A percentile compares a stretch with the other conserved stretches of the same genome.
These are phyloP conservation scores for Lytechinus pictus DNA, from an alignment of 35 echinoderm and acorn worm species.

Conservation along the genomic window DNA sequence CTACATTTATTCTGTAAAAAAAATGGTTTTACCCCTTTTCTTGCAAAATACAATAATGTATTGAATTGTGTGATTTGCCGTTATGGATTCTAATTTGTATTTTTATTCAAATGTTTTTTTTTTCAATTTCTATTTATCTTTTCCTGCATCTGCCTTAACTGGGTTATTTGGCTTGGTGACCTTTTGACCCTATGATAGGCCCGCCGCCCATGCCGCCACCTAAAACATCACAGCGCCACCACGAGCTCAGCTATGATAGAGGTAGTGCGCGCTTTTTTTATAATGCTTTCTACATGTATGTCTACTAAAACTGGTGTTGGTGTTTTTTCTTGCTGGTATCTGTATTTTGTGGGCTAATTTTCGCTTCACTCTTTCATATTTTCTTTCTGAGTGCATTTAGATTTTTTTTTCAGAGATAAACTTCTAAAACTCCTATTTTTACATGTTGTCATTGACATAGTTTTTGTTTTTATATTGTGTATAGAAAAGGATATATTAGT, in stretches of 20 bases:
- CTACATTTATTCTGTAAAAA: too few species aligned
- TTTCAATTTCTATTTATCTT: constrained; percentile 40
- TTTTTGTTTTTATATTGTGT: not conserved
- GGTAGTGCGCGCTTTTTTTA: constrained; percentile 49
- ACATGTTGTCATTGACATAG: not conserved
- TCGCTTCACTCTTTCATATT: not conserved
- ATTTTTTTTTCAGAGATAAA: not conserved
- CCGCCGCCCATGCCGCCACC: constrained; percentile 40
- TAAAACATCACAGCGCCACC: constrained; percentile 53
- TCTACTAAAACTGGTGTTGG: not conserved
- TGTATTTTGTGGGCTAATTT: not conserved
- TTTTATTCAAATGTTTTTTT: constrained; percentile 23
- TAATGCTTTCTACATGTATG: not conserved
- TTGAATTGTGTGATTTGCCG: not conserved
- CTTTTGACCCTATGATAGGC: constrained; percentile 31
- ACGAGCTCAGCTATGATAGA: constrained; percentile 49
- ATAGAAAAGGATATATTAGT: not conserved
- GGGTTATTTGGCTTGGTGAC: constrained; percentile 38
- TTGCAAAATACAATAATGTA: not conserved
- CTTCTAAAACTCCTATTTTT: not conserved
- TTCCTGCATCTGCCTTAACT: constrained; percentile 50
- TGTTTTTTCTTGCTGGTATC: not conserved
- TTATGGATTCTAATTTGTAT: not conserved
- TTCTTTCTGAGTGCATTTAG: not conserved
- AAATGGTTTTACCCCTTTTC: too few species aligned